phyloP scores from a whole-genome alignment of 2,888 invertebrate species.

The Sipha maydis region DNA sequence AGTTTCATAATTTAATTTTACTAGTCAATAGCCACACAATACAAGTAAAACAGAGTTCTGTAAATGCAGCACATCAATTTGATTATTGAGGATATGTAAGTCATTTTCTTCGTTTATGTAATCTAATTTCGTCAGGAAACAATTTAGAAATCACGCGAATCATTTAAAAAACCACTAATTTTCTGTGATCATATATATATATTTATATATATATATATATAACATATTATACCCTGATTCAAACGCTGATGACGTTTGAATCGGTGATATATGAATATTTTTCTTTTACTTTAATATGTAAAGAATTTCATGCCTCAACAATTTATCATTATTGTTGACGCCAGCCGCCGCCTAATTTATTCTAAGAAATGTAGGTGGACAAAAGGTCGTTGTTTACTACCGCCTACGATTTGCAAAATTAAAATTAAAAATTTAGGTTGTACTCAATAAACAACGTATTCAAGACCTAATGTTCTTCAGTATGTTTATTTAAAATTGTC shows the following conservation, averaged over 20 bases:
- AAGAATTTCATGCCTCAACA: background rate
- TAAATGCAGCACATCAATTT: background rate
- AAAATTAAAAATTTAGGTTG: background rate
- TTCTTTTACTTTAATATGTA: background rate
- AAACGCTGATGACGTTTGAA: background rate
- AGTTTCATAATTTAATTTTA: background rate
- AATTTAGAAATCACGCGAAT: background rate
- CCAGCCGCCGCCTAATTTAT: background rate
- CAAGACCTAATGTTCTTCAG: background rate
- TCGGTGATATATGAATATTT: background rate
- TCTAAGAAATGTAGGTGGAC: constrained; percentile 24
- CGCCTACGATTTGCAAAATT: background rate
- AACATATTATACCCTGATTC: background rate
- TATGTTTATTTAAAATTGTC: background rate
- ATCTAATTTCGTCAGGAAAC: constrained; percentile 7
- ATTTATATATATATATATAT: too few relatives aligned
- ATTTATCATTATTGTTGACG: constrained; percentile 27
- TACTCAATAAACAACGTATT: background rate
- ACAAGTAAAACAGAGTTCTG: too few relatives aligned
- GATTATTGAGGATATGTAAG: background rate
- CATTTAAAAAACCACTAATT: too few relatives aligned
- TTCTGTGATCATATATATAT: too few relatives aligned
- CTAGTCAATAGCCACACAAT: background rate
- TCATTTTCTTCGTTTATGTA: background rate
- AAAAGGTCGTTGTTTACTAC: constrained; percentile 21